Evolutionary conservation across 1,140 invertebrate genomes (phyloP).

Genomic region (Ectropis grisescens): DNA sequence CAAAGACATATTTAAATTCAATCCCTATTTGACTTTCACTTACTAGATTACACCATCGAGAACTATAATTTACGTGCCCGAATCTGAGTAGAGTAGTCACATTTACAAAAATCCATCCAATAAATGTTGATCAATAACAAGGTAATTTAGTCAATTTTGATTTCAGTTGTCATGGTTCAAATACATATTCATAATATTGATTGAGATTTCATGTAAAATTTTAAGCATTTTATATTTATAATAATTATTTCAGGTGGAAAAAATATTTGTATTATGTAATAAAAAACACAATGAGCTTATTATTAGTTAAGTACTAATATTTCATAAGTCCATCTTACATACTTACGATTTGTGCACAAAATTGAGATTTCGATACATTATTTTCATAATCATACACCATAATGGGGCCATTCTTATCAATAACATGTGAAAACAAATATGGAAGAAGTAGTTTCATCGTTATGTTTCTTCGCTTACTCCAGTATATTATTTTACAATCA

Average conservation of each 20-base stretch:
- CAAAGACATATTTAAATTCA: no score
- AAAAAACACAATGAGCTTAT: no score
- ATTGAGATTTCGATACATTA: slow-evolving; percentile 4
- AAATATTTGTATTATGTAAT: no score
- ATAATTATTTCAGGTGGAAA: slow-evolving; percentile 5
- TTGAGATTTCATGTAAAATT: slow-evolving; percentile 17
- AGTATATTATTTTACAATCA: slow-evolving; percentile 37
- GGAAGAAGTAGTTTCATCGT: slow-evolving; percentile 30
- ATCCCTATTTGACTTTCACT: slow-evolving; percentile 26
- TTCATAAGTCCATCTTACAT: slow-evolving; percentile 38
- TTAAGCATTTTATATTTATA: background rate
- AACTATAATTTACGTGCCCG: slow-evolving; percentile 25
- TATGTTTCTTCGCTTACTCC: slow-evolving; percentile 21
- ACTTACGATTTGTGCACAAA: slow-evolving; percentile 56
- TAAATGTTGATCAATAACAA: slow-evolving; percentile 58
- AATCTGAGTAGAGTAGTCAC: slow-evolving; percentile 28
- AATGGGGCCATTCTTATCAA: slow-evolving; percentile 28
- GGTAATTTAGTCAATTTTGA: slow-evolving; percentile 13
- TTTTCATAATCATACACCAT: no score
- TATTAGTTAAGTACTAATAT: no score
- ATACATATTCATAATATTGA: slow-evolving; percentile 42
- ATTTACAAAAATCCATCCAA: slow-evolving; percentile 33
- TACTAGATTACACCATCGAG: slow-evolving; percentile 19
- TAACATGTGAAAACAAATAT: slow-evolving; percentile 28
- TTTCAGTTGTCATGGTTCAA: slow-evolving; percentile 51